Evolutionary conservation across 2,113 vertebrate species (phyloP), one percentile per base, ranked within the genome.

Genomic region (Miniopterus natalensis): DNA sequence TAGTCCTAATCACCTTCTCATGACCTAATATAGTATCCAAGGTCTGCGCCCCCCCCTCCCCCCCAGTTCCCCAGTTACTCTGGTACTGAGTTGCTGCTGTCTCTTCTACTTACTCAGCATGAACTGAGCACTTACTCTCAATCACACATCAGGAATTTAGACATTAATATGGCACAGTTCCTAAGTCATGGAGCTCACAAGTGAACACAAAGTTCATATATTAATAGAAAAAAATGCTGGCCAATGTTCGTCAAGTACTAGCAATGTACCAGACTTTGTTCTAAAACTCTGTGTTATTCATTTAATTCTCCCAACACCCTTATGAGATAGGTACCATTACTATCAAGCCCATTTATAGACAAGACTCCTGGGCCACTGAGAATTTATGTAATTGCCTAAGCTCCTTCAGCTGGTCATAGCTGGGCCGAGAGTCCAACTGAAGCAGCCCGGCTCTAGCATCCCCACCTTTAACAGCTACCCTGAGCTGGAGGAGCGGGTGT

Each of bases 251-350:
- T 51, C 49, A 57, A 47, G 21, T 14, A 59, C 47, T 73, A 77
- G 6, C 92, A 45, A 70, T 0, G 11, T 75, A 14, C 40, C 23
- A 74, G 45, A 84, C 18, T 74, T 68, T 31, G 21, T 65, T 42
- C 66, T 81, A 63, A 71, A 51, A 65, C 45, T 90, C 81, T 49
- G 31, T 45, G 4, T 92, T n/a, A 83, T 61, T 85, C n/a, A 71
- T 45, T 77, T 75, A 81, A 79, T 88, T 91, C 36, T 97, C 68
- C 23, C 57, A 57, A 65, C 23, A 71, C 36, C 57, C 47, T 81
- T 14, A 40, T 13, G 66, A 71, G 45, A 45, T 17, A 75, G 53
- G n/a, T 66, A 79, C 13, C 10, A 2, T 68, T 85, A 40, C 65
- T 47, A 27, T 55, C 31, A 71, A 92, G 47, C 7, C 47, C 55